Percentiles rank a stretch among this genome's conserved stretches.
These are phyloP conservation scores for Talpa occidentalis DNA, from an alignment of 2,113 vertebrate species.

Conservation along the genomic window DNA sequence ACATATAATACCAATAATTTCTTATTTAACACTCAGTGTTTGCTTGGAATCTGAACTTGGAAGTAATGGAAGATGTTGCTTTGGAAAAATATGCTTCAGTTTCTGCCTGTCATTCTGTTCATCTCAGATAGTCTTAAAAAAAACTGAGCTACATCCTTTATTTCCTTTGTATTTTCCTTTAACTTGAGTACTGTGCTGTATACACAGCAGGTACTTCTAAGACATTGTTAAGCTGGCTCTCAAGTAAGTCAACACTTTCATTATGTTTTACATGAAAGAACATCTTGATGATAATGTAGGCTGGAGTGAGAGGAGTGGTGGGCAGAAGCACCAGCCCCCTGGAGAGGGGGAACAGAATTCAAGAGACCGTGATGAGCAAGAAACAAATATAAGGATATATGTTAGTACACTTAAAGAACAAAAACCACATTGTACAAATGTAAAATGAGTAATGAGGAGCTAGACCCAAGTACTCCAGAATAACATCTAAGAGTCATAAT, in stretches of 20 bases:
- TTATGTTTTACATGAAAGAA: constrained; percentile 48
- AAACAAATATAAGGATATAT: background rate
- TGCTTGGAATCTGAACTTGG: background rate
- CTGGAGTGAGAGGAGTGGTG: background rate
- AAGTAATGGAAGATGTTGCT: background rate
- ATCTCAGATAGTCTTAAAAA: background rate
- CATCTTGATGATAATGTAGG: constrained; percentile 40
- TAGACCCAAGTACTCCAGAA: background rate
- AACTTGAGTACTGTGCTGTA: background rate
- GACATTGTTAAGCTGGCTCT: constrained; percentile 10
- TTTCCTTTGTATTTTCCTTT: constrained; percentile 42
- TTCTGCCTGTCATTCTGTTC: background rate
- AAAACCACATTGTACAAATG: background rate
- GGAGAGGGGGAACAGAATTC: constrained; percentile 23
- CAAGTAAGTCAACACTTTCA: constrained; percentile 15
- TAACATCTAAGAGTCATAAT: background rate
- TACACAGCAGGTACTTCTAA: constrained; percentile 25
- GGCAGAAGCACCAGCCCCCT: constrained; percentile 4
- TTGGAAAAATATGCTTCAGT: constrained; percentile 22
- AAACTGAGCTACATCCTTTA: background rate
- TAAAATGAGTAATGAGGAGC: constrained; percentile 36
- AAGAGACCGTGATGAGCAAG: constrained; percentile 49
- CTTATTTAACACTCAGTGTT: background rate
- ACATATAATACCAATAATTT: background rate
- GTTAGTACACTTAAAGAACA: constrained; percentile 9